Conservation (phyloP, 1,140 invertebrate species). For the Rhizoglyphus robini region DNA sequence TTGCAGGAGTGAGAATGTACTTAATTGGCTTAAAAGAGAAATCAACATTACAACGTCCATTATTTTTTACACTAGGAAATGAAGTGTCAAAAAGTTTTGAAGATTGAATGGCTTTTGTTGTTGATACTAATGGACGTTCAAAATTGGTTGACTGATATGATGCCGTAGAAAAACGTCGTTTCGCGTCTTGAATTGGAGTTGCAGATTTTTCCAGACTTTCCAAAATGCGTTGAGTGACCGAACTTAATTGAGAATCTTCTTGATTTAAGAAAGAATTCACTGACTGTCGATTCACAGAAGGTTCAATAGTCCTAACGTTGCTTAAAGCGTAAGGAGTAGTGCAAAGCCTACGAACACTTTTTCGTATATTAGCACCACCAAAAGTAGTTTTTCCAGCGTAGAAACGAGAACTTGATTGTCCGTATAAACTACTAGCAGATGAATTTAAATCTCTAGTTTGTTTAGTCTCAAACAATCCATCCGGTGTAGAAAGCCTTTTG, state of each 20-base stretch:
- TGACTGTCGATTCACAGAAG: not conserved
- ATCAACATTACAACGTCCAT: not conserved
- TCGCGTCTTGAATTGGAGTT: not conserved
- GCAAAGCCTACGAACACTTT: not conserved
- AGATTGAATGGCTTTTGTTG: not conserved
- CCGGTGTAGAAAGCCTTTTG: not conserved
- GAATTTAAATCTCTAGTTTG: no score
- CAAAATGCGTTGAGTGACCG: not conserved
- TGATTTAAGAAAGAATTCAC: no score
- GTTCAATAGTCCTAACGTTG: not conserved
- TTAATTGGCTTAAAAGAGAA: not conserved
- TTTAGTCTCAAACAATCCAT: not conserved
- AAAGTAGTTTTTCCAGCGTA: conserved; percentile 18
- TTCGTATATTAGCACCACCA: conserved; percentile 14
- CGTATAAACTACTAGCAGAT: no score
- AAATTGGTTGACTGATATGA: not conserved
- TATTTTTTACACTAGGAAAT: not conserved
- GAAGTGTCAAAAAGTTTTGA: not conserved
- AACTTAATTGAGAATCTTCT: conserved; percentile 4
- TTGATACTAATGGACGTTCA: not conserved
- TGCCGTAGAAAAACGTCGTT: not conserved
- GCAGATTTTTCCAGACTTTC: conserved; percentile 5
- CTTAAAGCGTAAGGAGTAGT: conserved; percentile 10
- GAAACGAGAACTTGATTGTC: not conserved
- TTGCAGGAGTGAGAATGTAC: not conserved